These are phyloP conservation scores for Chaunax sp. DNA, from an alignment of 2,797 vertebrate species.

Conservation along the genomic window DNA sequence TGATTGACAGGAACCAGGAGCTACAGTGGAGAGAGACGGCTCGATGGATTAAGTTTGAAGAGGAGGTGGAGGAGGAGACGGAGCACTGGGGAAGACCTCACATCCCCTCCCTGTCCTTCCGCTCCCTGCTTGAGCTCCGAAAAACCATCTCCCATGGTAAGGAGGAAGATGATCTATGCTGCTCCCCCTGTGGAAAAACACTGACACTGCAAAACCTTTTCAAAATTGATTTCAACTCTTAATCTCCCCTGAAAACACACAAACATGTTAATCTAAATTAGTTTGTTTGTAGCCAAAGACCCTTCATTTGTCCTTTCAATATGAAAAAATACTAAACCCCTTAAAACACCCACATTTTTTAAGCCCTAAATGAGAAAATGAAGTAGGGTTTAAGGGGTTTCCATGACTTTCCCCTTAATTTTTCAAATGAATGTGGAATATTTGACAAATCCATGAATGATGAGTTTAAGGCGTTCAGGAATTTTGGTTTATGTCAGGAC, in stretches of 20 bases:
- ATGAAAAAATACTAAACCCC: background rate
- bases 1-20: constrained; percentile 92
- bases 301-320: too few relatives aligned
- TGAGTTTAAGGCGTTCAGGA: background rate
- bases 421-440: background rate
- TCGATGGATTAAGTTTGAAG: constrained; percentile 94
- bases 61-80: constrained; percentile 92
- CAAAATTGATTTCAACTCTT: background rate
- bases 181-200: background rate
- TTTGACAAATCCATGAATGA: background rate
- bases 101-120: constrained; percentile 90
- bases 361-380: background rate
- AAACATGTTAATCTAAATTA: background rate
- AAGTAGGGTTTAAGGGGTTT: background rate
- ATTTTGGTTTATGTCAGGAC: background rate
- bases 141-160: constrained; percentile 87
- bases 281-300: background rate
- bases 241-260: background rate
- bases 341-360: background rate
- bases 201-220: background rate
- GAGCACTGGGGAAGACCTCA: constrained; percentile 92
- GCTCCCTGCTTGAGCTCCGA: constrained; percentile 87
- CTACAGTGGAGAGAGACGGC: constrained; percentile 94
- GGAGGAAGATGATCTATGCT: constrained; percentile 7
- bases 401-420: background rate